Evolutionary conservation across 2,113 vertebrate species (phyloP).

Genomic region (sheep (Ovis aries)): ARS-UI_Ramb_v3.0 NC_056057.1:40915001-40915500

Average conservation of each 20-base stretch:
- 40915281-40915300: neutral
- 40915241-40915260: neutral
- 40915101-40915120: neutral
- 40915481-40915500: neutral
- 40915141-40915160: neutral
- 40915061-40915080: neutral
- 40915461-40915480: neutral
- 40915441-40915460: neutral
- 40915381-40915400: neutral
- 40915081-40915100: neutral
- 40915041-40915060: neutral
- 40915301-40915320: neutral
- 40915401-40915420: neutral
- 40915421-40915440: neutral
- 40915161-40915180: neutral
- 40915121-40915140: neutral
- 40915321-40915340: neutral
- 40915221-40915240: neutral
- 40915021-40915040: neutral
- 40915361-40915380: neutral
- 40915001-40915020: no score
- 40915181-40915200: no score
- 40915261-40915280: neutral
- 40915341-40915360: neutral
- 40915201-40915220: neutral